These are phyloP conservation scores for Macaria notata DNA, from an alignment of 2,888 invertebrate genomes.

Conservation along the genomic window DNA sequence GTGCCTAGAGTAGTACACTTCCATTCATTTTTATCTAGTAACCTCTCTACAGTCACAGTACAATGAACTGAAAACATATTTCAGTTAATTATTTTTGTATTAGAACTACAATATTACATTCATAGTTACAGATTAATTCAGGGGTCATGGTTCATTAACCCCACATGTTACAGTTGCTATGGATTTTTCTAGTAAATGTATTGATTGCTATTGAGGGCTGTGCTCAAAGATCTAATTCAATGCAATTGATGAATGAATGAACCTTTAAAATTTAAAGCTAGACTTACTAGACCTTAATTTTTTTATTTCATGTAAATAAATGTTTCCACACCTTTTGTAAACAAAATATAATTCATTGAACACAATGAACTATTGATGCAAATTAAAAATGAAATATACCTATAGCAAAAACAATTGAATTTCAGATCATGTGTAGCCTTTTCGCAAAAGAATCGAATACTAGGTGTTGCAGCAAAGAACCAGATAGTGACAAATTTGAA, in stretches of 20 bases:
- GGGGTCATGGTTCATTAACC: constrained; percentile 17
- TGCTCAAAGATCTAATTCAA: neutral
- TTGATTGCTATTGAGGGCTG: constrained; percentile 4
- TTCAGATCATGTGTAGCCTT: constrained; percentile 97
- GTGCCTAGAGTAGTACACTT: neutral
- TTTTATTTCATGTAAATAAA: too few relatives aligned
- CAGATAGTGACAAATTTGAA: constrained; percentile 98
- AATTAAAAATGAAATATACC: too few relatives aligned
- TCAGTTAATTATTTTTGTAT: too few relatives aligned
- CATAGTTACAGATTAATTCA: constrained; percentile 1
- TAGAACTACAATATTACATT: neutral
- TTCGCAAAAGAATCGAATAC: constrained; percentile 93
- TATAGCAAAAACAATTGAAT: constrained; percentile 21
- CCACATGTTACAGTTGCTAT: constrained; percentile 9
- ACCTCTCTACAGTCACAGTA: too few relatives aligned
- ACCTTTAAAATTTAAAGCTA: too few relatives aligned
- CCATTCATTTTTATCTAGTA: neutral
- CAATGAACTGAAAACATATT: too few relatives aligned
- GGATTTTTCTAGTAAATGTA: constrained; percentile 17
- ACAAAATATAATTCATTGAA: too few relatives aligned
- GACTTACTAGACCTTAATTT: too few relatives aligned
- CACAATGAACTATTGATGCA: too few relatives aligned
- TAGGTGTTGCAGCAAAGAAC: constrained; percentile 98
- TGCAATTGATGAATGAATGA: neutral
- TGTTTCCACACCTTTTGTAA: too few relatives aligned